Evolutionary conservation across 1,140 invertebrate genomes (phyloP), one percentile per base, ranked within the genome.

Genomic region (Adelges cooleyi): DNA sequence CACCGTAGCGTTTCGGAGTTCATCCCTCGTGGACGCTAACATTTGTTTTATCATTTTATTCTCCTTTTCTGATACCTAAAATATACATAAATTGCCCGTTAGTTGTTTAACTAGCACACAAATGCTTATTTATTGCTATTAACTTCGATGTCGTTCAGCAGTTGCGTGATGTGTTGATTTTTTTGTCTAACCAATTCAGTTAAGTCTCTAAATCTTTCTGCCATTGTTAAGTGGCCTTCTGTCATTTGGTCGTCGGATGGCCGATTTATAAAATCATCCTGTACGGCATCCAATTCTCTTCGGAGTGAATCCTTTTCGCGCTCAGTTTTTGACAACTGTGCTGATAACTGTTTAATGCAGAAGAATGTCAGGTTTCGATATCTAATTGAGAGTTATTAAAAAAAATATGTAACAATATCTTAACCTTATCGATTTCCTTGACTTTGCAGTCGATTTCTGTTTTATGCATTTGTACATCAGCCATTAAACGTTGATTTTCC

Each of bases 161-260:
- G 73, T 70, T 82, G 81, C 65, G 80, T 80, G 20, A 86, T 84
- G 70, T 86, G 84, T 69, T 78, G 79, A 73, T 85, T 86, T 72
- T 84, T 86, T 62, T 77, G 76, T 38, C 78, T 75, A 8, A 84
- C 68, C 51, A 77, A 73, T 66, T 81, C 78, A 67, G 79, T 75
- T 18, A 82, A 71, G 66, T 81, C 77, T 46, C 75, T 75, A 68
- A 78, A 75, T n/a, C 73, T 74, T 50, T 74, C 75, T 18, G 69
- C 17, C 52, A 62, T 48, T 36, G 62, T 44, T 48, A 67, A 40
- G 11, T 48, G 29, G 27, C 25, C 65, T 44, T 44, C 44, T 17
- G 49, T 23, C 0, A 23, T 29, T 36, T 51, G 54, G 54, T 70
- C 67, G n/a, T 66, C 20, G 40, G 71, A 66, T 36, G 68, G 40